Conservation (phyloP, 2,797 vertebrate species). For the Lacerta agilis region DNA sequence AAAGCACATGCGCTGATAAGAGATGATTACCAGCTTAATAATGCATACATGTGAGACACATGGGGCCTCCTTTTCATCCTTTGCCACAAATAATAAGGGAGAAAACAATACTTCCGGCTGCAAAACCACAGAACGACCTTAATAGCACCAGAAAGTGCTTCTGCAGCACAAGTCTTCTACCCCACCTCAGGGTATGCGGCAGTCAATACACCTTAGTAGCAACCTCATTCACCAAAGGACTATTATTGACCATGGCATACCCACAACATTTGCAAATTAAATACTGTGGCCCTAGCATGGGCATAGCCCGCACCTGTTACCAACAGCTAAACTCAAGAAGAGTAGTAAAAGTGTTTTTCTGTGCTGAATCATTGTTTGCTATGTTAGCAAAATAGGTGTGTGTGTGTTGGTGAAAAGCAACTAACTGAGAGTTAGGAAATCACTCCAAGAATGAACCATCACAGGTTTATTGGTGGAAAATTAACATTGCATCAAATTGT, state of each 20-base stretch:
- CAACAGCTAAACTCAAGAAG: neutral
- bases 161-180: neutral
- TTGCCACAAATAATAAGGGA: neutral
- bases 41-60: neutral
- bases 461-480: no score
- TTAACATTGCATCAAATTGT: neutral
- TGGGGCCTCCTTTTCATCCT: neutral
- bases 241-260: neutral
- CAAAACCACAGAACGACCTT: neutral
- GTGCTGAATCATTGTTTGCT: neutral
- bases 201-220: neutral
- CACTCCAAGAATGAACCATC: neutral
- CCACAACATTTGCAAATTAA: slow-evolving; percentile 7
- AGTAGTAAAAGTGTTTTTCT: neutral
- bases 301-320: neutral
- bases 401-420: neutral
- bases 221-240: neutral
- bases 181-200: neutral
- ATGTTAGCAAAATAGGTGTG: neutral
- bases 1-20: neutral
- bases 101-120: neutral
- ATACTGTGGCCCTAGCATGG: neutral
- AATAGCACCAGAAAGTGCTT: neutral
- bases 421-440: neutral
- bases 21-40: neutral